These are phyloP conservation scores for Bombylius discolor DNA, from an alignment of 2,888 invertebrate genomes.

Conservation along the genomic window DNA sequence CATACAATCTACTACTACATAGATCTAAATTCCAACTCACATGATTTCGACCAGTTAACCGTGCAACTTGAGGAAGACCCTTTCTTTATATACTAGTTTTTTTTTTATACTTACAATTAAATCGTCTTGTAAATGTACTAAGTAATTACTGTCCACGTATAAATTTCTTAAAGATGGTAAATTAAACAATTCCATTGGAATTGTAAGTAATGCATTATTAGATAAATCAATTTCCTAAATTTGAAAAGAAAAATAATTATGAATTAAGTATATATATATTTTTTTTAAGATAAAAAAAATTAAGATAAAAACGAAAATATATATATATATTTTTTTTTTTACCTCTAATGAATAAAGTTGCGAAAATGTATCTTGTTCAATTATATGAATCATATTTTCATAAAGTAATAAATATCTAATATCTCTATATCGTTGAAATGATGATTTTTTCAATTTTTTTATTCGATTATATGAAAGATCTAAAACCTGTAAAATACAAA, in stretches of 20 bases:
- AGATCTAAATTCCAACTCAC: no score
- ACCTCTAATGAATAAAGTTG: constrained; percentile 32
- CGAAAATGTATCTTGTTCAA: constrained; percentile 32
- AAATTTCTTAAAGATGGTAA: constrained; percentile 48
- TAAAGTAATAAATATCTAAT: constrained; percentile 31
- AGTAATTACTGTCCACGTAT: constrained; percentile 40
- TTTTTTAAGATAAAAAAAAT: constrained; percentile 6
- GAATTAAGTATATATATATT: background rate
- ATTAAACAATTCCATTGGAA: constrained; percentile 37
- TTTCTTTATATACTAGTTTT: no score
- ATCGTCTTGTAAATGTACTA: constrained; percentile 24
- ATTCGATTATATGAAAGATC: constrained; percentile 36
- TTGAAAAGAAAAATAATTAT: constrained; percentile 3
- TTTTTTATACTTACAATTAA: constrained; percentile 18
- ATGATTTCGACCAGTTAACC: no score
- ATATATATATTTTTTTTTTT: background rate
- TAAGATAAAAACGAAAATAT: background rate
- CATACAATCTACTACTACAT: no score
- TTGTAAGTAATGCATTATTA: constrained; percentile 31
- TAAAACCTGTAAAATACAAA: constrained; percentile 25
- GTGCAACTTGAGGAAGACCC: no score
- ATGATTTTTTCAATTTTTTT: constrained; percentile 28
- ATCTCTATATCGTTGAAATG: constrained; percentile 29
- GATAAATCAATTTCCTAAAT: constrained; percentile 36
- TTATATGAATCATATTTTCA: constrained; percentile 35